Evolutionary conservation across 2,797 vertebrate species (phyloP), one percentile per base, ranked within the genome.

Genomic region (Falco naumanni): DNA sequence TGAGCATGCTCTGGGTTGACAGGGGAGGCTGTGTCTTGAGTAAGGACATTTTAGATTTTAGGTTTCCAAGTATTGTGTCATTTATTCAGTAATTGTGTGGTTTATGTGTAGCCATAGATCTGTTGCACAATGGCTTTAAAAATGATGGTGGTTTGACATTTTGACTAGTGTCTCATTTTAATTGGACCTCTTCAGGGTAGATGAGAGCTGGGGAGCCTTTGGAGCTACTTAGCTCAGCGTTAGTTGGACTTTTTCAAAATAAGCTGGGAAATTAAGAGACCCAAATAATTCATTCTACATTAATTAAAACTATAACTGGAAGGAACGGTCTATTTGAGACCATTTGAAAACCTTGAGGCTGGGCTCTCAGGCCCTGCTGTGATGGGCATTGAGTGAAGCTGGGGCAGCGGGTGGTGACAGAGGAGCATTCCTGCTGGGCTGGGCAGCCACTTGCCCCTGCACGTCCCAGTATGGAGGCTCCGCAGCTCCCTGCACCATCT

Each of bases 161-260:
- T 79, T 90, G 90, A 75, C 70, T 85, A 79, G 66, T 71, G 53
- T 88, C 84, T 82, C 28, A 14, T 77, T 85, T 92, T 90, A 85
- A 82, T 78, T 88, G 76, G 57, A 82, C 90, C 71, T 63, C 76
- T 93, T 53, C 63, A 17, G 66, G 80, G 43, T 24, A 48, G 66
- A 57, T 25, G 48, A 82, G 39, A 79, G 37, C 76, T 33, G 13
- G 21, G n/a, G 37, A 69, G 57, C n/a, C 31, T 85, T 78, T 60
- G n/a, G 76, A 81, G 31, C 47, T 74, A 69, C 79, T 87, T 81
- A 74, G 74, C 60, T 81, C 56, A 60, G 43, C 70, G 39, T 53
- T 84, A 84, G 69, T 70, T 77, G 47, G 53, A 18, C 41, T 74
- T 75, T 39, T 89, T 82, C 75, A 78, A 79, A 92, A 90, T 61